These are phyloP conservation scores for Callyntrura sp. DNA, from an alignment of 2,888 invertebrate species.

Conservation along the genomic window DNA sequence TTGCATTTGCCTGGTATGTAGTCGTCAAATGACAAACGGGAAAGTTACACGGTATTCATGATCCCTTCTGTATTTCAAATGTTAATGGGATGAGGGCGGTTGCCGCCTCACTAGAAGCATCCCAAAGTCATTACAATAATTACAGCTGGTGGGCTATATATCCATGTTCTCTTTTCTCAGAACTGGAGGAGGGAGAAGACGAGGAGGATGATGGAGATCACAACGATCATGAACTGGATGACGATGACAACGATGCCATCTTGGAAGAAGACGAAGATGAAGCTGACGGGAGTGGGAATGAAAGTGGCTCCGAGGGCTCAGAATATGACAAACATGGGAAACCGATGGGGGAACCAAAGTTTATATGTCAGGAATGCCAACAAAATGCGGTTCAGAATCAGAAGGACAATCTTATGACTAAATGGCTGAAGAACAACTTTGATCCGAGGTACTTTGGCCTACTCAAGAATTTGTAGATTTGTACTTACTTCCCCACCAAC, in stretches of 20 bases:
- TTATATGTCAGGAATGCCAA: constrained; percentile 82
- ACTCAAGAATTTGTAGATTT: background rate
- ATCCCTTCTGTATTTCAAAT: background rate
- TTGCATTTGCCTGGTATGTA: constrained; percentile 22
- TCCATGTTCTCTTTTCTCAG: constrained; percentile 42
- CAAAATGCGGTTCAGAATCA: constrained; percentile 81
- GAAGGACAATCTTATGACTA: constrained; percentile 81
- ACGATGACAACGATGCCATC: constrained; percentile 74
- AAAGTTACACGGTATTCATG: constrained; percentile 16
- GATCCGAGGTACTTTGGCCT: constrained; percentile 77
- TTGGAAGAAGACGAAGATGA: constrained; percentile 79
- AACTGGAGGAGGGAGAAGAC: constrained; percentile 73
- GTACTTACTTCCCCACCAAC: too few species aligned
- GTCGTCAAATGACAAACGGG: constrained; percentile 4
- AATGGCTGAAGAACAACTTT: constrained; percentile 82
- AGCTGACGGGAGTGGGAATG: constrained; percentile 79
- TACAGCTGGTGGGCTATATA: constrained; percentile 14
- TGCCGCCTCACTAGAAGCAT: background rate
- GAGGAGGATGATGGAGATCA: constrained; percentile 76
- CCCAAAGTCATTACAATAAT: constrained; percentile 44
- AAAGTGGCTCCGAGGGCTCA: constrained; percentile 80
- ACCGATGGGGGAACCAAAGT: constrained; percentile 73
- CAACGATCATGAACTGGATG: constrained; percentile 57
- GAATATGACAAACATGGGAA: constrained; percentile 78
- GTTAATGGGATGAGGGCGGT: constrained; percentile 8